phyloP scores from a whole-genome alignment of 2,888 invertebrate species.

The Metellina segmentata region DNA sequence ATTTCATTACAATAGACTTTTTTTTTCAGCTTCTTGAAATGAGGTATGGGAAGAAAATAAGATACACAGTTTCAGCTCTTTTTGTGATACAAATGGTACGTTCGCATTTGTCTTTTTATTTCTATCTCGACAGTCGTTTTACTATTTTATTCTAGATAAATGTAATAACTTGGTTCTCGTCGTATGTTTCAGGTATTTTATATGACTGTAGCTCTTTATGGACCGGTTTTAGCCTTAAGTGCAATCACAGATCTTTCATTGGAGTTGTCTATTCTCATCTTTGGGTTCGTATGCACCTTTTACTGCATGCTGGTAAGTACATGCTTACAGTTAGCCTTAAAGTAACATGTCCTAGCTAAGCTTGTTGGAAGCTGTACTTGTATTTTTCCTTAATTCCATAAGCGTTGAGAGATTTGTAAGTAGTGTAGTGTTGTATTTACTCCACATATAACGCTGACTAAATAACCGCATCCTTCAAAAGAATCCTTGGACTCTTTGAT shows the following conservation, averaged over 20 bases:
- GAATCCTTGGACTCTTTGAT: background rate
- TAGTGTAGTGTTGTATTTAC: background rate
- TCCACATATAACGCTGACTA: background rate
- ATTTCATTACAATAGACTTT: background rate
- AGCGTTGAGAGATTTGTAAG: background rate
- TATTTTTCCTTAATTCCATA: background rate
- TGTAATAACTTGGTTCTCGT: too few relatives aligned
- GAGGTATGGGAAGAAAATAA: slow-evolving; percentile 32
- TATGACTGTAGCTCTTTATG: slow-evolving; percentile 14
- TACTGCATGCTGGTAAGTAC: slow-evolving; percentile 41
- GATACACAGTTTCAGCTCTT: slow-evolving; percentile 7
- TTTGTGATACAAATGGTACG: slow-evolving; percentile 45
- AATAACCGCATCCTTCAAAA: background rate
- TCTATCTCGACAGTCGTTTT: background rate
- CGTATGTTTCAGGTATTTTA: too few relatives aligned
- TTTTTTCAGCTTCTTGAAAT: slow-evolving; percentile 38
- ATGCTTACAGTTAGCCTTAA: too few relatives aligned
- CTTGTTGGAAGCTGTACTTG: background rate
- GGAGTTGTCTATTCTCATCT: slow-evolving; percentile 27
- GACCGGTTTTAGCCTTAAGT: slow-evolving; percentile 32
- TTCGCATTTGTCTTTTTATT: background rate
- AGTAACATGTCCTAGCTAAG: too few relatives aligned
- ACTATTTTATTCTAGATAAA: too few relatives aligned
- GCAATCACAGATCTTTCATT: slow-evolving; percentile 24
- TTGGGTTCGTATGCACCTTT: slow-evolving; percentile 34